Conservation (phyloP, 2,888 invertebrate species). For the Holacanthella duospinosa region DNA sequence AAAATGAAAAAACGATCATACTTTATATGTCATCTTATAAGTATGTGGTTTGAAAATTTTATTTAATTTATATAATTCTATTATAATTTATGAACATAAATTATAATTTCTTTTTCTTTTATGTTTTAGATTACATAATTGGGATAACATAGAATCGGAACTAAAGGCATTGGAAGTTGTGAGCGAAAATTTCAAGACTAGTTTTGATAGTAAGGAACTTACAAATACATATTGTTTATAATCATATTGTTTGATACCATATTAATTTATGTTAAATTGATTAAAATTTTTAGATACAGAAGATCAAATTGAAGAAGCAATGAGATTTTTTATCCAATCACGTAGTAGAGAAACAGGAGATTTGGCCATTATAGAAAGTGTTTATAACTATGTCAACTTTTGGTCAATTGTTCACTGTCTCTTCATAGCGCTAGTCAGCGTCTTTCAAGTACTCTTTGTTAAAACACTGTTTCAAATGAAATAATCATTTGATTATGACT, state of each 20-base stretch:
- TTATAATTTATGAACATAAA: background rate
- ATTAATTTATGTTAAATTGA: background rate
- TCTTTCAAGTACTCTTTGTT: constrained; percentile 1
- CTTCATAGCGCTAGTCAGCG: background rate
- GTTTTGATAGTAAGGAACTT: background rate
- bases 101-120: background rate
- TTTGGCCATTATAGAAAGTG: background rate
- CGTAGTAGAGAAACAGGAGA: background rate
- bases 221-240: background rate
- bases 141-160: background rate
- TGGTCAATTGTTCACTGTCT: constrained; percentile 5
- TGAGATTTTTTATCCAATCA: background rate
- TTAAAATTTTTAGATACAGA: background rate
- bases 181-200: background rate
- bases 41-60: background rate
- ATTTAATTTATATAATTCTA: background rate
- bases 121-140: background rate
- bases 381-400: background rate
- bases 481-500: background rate
- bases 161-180: background rate
- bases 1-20: background rate
- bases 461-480: background rate
- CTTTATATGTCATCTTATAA: background rate
- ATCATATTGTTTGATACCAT: too few relatives aligned
- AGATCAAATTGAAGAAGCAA: background rate